Base-by-base conservation (phyloP, 1,140 invertebrate species). In the Riptortus pedestris region DNA sequence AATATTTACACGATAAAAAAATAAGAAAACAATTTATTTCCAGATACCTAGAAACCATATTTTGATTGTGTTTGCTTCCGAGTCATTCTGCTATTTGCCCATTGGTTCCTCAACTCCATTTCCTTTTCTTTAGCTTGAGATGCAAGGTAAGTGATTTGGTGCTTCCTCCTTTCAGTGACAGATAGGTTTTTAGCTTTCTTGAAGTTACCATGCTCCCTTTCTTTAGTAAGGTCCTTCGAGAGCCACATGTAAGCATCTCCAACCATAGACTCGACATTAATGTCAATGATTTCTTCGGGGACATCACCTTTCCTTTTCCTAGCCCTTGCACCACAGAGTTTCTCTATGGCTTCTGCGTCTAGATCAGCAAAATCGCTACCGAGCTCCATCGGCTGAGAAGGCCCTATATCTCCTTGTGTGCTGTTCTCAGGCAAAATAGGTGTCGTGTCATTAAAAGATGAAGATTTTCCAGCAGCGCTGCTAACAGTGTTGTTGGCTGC, bases 101-200 rank as follows among this genome's bases (percentile, higher is more conserved):
- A 96, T 74, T 92, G 86, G 73, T 93, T 95, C 74, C 96, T 90
- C 14, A 97, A 74, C 73, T 95, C 91, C 66, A 91, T 76, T 75
- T 97, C 93, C 77, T 93, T 89, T 48, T 90, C 91, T 76, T 96
- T 96, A 22, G 92, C 92, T 78, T 89, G 90, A 71, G 61, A 81
- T 28, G 61, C 61, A 24, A 62, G 51, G 24, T 51, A 57, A 2
- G 52, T 64, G 27, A 64, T 64, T 28, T 58, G 52, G 33, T 57
- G 48, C 57, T 47, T 52, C 27, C 61, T 29, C 31, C 47, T 62
- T 28, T 47, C 45, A 9, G 29, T 20, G 16, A 31, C 26, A n/a
- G 61, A 29, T 26, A 29, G 24, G 29, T 62, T 38, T 20, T 62
- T 48, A 14, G 43, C 22, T 29, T 48, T 62, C 61, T 62, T 62